phyloP scores from a whole-genome alignment of 2,888 invertebrate species.

The Zaprionus lineosus region DNA sequence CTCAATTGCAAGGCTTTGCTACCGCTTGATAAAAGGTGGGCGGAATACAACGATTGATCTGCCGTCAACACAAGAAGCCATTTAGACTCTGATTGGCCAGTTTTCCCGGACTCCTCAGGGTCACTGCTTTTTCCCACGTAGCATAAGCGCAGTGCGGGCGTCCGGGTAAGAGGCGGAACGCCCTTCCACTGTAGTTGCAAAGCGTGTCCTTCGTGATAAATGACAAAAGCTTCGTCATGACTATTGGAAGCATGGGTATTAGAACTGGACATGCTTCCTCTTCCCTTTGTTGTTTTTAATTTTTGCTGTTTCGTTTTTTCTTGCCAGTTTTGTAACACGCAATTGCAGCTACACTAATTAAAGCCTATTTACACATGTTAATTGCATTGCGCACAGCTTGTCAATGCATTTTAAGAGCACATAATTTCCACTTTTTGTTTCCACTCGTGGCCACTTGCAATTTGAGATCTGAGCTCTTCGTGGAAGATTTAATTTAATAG shows the following conservation, averaged over 20 bases:
- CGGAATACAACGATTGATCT: slow-evolving; percentile 63
- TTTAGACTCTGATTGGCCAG: slow-evolving; percentile 5
- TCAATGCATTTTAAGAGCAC: slow-evolving; percentile 19
- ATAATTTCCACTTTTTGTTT: slow-evolving; percentile 11
- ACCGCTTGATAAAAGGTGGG: slow-evolving; percentile 4
- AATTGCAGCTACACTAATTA: slow-evolving; percentile 46
- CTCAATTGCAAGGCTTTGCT: slow-evolving; percentile 43
- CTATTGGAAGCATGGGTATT: slow-evolving; percentile 21
- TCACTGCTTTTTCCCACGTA: slow-evolving; percentile 9
- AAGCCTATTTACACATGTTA: slow-evolving; percentile 44
- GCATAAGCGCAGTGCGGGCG: slow-evolving; percentile 67
- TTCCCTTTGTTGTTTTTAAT: slow-evolving; percentile 44
- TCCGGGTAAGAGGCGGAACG: slow-evolving; percentile 56
- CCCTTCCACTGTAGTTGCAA: slow-evolving; percentile 67
- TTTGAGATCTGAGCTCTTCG: slow-evolving; percentile 2
- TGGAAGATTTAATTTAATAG: slow-evolving; percentile 6
- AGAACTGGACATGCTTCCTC: slow-evolving; percentile 32
- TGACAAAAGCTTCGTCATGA: slow-evolving; percentile 55
- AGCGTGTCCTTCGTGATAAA: slow-evolving; percentile 54
- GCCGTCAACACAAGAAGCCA: slow-evolving; percentile 62
- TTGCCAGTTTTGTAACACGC: slow-evolving; percentile 65
- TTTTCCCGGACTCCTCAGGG: background rate
- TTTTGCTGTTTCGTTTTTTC: slow-evolving; percentile 14
- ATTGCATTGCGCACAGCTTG: slow-evolving; percentile 12
- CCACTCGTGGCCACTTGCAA: background rate